Base-by-base conservation (phyloP, 2,113 vertebrate genomes). In the Ascaphus truei region DNA sequence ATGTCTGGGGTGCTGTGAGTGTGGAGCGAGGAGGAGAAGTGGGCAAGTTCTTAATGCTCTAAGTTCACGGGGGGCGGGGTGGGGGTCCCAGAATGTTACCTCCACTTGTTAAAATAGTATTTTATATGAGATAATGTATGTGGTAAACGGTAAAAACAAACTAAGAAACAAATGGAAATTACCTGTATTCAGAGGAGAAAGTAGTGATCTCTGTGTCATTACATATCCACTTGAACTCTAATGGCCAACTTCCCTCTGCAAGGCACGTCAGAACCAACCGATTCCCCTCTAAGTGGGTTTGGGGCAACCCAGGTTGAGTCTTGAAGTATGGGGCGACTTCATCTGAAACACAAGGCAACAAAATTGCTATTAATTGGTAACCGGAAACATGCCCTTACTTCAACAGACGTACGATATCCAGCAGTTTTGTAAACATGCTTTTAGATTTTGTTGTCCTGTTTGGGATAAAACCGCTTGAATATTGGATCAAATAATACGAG, bases 181-280 rank as follows among this genome's bases (percentile, higher is more conserved):
- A 98, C 96, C 85, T 98, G 76, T 96, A 95, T 77, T 94, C 87
- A 27, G 81, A 89, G 58, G 90, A 91, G 86, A 93, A 98, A 81
- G 88, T 26, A 2, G 93, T 93, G 62, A 94, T 86, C 83, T 94
- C 92, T 1, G 71, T 90, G 84, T 79, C 86, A 8, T 96, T 91
- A 51, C 62, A 86, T 2, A 86, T 85, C 96, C 96, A 98, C 79
- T 92, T 92, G 77, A 95, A 98, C 83, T 98, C 93, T 82, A 98
- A 77, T 18, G 96, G 96, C 96, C 96, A 98, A 83, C 96, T 98
- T 72, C 96, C 96, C 81, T 96, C 96, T 0, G 93, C 96, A 63
- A 96, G 89, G 81, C 96, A 98, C 12, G 93, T 98, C 62, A 98
- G 87, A 1, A 98, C 92, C 1, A 98, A 90, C 2, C 94, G 85